Base-by-base conservation (phyloP, 2,888 invertebrate genomes). In the Trachelus tabidus region DNA sequence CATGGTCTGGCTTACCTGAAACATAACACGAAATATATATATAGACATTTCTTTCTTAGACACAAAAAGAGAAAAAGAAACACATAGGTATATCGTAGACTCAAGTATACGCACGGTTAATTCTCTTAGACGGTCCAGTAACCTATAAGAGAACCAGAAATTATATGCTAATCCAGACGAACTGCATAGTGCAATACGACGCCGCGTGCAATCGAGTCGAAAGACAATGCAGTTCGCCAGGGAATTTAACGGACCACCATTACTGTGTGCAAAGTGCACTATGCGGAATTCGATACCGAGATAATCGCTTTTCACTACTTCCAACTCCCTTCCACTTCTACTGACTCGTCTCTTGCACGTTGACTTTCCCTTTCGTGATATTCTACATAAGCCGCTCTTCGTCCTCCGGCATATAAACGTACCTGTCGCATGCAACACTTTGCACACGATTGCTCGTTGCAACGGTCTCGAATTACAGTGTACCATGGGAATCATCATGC, bases 261-360 rank as follows among this genome's bases (percentile, higher is more conserved):
- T 73, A 77, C 74, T 69, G 37, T 69, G 76, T 73, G 86, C 87
- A 89, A 90, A 90, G 90, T 90, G 90, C 90, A 88, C 89, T 90
- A 89, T 89, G 89, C 90, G 91, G 89, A 91, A 90, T 91, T 91
- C 88, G 91, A 90, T 91, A 91, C 90, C 91, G 87, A 89, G 89
- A 89, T 90, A 90, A 91, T 91, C 91, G 88, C 86, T 85, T 79
- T 78, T 79, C 71, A 80, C 81, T 77, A 80, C 73, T 76, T 68
- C 76, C 73, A 56, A 23, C 56, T 56, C 75, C 75, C 35, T 77
- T 73, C 68, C 34, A 34, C 69, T 23, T 73, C 73, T 12, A 69
- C 73, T 69, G 74, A 40, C 73, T 34, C 69, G 74, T 74, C 69
- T 34, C 30, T 78, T 68, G 37, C 23, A 30, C 73, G 12, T 80